A percentile compares a stretch with the other conserved stretches of the same genome.
phyloP scores from a whole-genome alignment of 2,113 vertebrate genomes.

The Lampris megalopsis region DNA sequence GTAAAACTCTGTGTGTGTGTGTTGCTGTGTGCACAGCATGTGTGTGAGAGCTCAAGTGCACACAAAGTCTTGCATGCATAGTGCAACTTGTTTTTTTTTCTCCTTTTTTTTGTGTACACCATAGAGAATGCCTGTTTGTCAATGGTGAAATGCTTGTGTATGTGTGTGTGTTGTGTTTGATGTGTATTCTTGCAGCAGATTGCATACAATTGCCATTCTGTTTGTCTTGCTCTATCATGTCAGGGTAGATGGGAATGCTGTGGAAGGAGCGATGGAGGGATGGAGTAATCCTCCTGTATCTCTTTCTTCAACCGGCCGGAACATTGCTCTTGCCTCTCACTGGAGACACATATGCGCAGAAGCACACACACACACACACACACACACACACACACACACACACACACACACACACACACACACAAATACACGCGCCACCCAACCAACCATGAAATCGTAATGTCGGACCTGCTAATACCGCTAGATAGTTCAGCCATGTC shows the following conservation, averaged over 20 bases:
- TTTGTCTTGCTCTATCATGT: conserved; percentile 60
- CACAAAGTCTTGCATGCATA: background rate
- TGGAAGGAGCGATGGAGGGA: conserved; percentile 18
- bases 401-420: conserved; percentile 26
- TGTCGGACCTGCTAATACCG: conserved; percentile 77
- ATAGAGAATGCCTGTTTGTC: background rate
- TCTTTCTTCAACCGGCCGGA: conserved; percentile 72
- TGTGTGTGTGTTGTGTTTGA: conserved; percentile 3
- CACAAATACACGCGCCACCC: conserved; percentile 51
- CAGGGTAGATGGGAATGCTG: conserved; percentile 56
- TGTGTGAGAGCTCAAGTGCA: background rate
- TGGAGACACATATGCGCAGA: conserved; percentile 13
- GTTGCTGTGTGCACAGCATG: background rate
- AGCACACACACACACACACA: background rate
- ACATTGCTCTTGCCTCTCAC: conserved; percentile 58
- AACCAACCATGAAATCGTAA: conserved; percentile 79
- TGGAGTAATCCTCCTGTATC: conserved; percentile 73
- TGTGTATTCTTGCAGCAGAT: conserved; percentile 40
- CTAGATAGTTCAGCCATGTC: conserved; percentile 64
- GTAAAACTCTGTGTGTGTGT: background rate
- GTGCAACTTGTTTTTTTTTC: conserved; percentile 10
- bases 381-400: conserved; percentile 14
- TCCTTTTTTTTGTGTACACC: conserved; percentile 4
- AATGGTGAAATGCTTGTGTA: conserved; percentile 1
- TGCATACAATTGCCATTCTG: conserved; percentile 40